Evolutionary conservation across 2,113 vertebrate species (phyloP).

Genomic region (Ammodytes dubius): DNA sequence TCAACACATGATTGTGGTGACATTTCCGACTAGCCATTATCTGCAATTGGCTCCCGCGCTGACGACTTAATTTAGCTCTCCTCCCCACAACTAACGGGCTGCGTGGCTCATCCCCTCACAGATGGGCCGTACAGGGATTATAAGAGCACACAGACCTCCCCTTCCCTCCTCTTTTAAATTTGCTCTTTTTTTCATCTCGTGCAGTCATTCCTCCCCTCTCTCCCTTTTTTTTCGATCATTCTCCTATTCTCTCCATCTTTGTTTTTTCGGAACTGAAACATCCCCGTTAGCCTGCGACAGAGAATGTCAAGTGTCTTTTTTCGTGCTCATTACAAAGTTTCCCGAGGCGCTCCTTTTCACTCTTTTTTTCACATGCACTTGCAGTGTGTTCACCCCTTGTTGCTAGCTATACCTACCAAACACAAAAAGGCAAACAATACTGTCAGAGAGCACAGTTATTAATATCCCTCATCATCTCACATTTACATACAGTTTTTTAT

Average conservation of each 20-base stretch:
- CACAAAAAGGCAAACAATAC: constrained; percentile 40
- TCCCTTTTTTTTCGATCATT: constrained; percentile 1
- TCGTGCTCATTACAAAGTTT: constrained; percentile 65
- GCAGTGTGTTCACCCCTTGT: constrained; percentile 27
- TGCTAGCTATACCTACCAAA: constrained; percentile 35
- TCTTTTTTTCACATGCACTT: constrained; percentile 52
- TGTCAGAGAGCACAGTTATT: constrained; percentile 31
- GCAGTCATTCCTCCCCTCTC: constrained; percentile 2
- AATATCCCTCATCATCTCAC: constrained; percentile 12
- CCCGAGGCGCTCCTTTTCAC: constrained; percentile 49
- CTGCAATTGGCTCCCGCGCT: constrained; percentile 40
- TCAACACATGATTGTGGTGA: constrained; percentile 68
- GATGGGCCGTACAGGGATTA: constrained; percentile 51
- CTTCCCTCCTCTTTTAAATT: constrained; percentile 41
- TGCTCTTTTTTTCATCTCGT: constrained; percentile 33
- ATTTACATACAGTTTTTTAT: constrained; percentile 16
- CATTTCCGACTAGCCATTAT: constrained; percentile 67
- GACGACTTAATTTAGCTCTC: constrained; percentile 50
- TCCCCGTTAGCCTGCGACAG: constrained; percentile 44
- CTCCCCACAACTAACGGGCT: constrained; percentile 3
- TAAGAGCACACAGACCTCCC: constrained; percentile 20
- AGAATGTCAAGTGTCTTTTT: constrained; percentile 63
- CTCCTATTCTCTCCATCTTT: background rate
- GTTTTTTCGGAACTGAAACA: constrained; percentile 34
- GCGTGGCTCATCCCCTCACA: constrained; percentile 60